phyloP scores from a whole-genome alignment of 2,888 invertebrate species.

The Sipunculus nudus region DNA sequence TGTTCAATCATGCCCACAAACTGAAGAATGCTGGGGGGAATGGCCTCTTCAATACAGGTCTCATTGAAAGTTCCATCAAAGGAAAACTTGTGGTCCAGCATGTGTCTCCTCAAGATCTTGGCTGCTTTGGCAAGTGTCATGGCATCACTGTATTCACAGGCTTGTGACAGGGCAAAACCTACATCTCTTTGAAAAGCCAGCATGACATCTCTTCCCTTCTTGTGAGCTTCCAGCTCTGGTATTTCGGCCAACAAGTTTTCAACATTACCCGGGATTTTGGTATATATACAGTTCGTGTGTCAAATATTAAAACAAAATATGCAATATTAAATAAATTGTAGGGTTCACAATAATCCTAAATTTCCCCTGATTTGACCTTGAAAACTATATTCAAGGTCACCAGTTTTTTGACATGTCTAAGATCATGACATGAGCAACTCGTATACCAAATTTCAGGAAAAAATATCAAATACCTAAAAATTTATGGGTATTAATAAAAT shows the following conservation, averaged over 20 bases:
- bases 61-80: slow-evolving; percentile 32
- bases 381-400: too few species aligned
- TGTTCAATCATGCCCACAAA: slow-evolving; percentile 24
- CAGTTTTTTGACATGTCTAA: too few species aligned
- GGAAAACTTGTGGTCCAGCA: slow-evolving; percentile 21
- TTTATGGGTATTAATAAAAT: too few species aligned
- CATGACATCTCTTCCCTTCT: slow-evolving; percentile 31
- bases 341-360: too few species aligned
- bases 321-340: too few species aligned
- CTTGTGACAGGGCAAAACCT: slow-evolving; percentile 22
- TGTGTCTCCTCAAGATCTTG: slow-evolving; percentile 35
- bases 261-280: too few species aligned
- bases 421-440: too few species aligned
- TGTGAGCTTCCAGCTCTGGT: slow-evolving; percentile 30
- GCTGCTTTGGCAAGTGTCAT: slow-evolving; percentile 38
- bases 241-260: slow-evolving; percentile 23
- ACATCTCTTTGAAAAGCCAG: slow-evolving; percentile 37
- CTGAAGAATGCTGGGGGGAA: slow-evolving; percentile 26
- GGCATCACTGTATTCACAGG: slow-evolving; percentile 26
- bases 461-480: too few species aligned
- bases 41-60: slow-evolving; percentile 20
- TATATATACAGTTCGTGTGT: too few species aligned
- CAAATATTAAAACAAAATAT: too few species aligned
- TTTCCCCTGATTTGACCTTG: too few species aligned
- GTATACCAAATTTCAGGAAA: too few species aligned